Percentiles rank a stretch among this genome's conserved stretches.
These are phyloP conservation scores for Cryptus armator DNA, from an alignment of 2,888 invertebrate species.

Conservation along the genomic window DNA sequence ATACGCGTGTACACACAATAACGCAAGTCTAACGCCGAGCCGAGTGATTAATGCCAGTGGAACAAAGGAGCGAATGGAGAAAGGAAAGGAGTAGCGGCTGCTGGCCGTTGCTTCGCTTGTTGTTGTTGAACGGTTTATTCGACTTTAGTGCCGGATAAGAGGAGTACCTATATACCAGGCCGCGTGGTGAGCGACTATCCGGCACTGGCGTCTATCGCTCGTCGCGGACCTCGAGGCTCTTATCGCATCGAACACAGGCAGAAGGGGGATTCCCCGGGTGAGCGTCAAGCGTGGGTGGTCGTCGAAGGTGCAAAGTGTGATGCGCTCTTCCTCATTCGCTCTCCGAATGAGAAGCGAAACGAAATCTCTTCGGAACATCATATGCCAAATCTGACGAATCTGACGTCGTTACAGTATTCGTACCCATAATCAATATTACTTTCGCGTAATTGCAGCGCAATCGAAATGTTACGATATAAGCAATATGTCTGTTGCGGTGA, in stretches of 20 bases:
- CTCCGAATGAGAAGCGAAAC: constrained; percentile 5
- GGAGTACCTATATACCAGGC: constrained; percentile 11
- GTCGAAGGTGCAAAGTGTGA: constrained; percentile 51
- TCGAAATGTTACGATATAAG: too few relatives aligned
- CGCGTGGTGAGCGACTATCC: constrained; percentile 24
- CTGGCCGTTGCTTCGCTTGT: constrained; percentile 44
- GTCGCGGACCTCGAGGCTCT: constrained; percentile 28
- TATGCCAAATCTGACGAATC: not conserved
- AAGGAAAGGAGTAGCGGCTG: constrained; percentile 64
- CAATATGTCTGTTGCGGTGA: too few relatives aligned
- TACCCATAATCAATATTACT: too few relatives aligned
- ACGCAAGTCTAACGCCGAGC: constrained; percentile 49
- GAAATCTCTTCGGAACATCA: not conserved
- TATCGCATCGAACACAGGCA: constrained; percentile 48
- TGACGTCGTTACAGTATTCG: too few relatives aligned
- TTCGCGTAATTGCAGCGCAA: too few relatives aligned
- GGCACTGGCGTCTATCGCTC: constrained; percentile 27
- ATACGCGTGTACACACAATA: constrained; percentile 24
- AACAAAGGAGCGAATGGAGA: constrained; percentile 76
- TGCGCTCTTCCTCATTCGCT: constrained; percentile 38
- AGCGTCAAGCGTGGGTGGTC: constrained; percentile 58
- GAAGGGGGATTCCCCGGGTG: constrained; percentile 25
- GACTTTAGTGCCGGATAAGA: constrained; percentile 43
- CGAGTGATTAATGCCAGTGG: constrained; percentile 74
- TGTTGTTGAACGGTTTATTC: constrained; percentile 70